Evolutionary conservation across 2,797 vertebrate genomes (phyloP), one percentile per base, ranked within the genome.

Genomic region (Channa striata): DNA sequence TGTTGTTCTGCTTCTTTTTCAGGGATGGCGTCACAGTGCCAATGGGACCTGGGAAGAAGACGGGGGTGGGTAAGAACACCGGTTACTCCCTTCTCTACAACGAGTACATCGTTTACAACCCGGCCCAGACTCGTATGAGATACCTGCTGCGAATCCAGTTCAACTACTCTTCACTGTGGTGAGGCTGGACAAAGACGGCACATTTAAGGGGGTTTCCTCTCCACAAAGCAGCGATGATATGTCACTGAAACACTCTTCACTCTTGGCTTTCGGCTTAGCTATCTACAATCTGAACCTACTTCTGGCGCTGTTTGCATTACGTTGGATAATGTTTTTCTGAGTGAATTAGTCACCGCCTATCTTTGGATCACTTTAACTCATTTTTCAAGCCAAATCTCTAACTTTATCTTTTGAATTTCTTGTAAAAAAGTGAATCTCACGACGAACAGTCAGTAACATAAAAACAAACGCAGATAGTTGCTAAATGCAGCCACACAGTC

Each of bases 31-130:
- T 83, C 37, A 86, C 77, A 0, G 94, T 98, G 21, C 96, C 96
- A 0, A 80, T 97, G 90, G 97, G 97, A 0, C 97, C 97, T 0
- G 86, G 86, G 0, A 58, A 79, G 64, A 91, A 91, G 71, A 96
- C 94, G 0, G 91, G 90, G 1, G 57, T 93, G 54, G 80, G 75
- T 2, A 92, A 89, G 51, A 63, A 57, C 0, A 82, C 69, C 1
- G 87, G 90, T n/a, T 97, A 96, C 79, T 93, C 95, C 1, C 95
- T 98, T 12, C 95, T 97, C 54, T 98, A 98, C 88, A 98, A 98
- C 5, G 97, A 98, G 85, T 98, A 92, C 71, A 88, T 97, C 0
- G 94, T 98, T 37, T 98, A 98, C 72, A 91, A 93, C 64, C 92
- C 95, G 0, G 87, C 91, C 1, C 97, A 98, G 90, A 90, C 90